Evolutionary conservation across 2,888 invertebrate species (phyloP).

Genomic region (Cosmia pyralina): DNA sequence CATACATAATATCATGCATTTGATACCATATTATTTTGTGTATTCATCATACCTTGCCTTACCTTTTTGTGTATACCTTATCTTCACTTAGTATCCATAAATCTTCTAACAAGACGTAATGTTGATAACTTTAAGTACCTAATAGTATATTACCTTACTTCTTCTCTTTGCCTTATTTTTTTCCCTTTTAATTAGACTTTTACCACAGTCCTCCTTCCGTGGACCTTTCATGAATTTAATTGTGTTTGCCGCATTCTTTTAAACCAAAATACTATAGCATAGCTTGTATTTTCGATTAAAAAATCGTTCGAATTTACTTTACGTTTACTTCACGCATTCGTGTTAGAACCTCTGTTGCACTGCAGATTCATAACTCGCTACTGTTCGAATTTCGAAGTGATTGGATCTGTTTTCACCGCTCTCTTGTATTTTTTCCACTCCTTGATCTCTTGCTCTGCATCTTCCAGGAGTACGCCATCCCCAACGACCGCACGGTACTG

Average conservation of each 20-base stretch:
- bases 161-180: too few relatives aligned
- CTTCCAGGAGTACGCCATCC: constrained; percentile 82
- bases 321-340: neutral
- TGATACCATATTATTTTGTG: neutral
- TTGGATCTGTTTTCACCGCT: neutral
- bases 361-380: neutral
- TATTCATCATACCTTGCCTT: too few relatives aligned
- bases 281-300: neutral
- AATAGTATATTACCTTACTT: neutral
- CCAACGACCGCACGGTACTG: constrained; percentile 76
- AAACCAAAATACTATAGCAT: neutral
- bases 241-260: neutral
- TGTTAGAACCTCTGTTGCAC: neutral
- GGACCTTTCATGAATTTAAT: neutral
- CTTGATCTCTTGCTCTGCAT: neutral
- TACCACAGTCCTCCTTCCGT: neutral
- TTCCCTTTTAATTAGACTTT: neutral
- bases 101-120: neutral
- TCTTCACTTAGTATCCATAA: neutral
- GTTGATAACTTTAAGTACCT: too few relatives aligned
- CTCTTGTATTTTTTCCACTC: neutral
- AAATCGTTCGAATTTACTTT: neutral
- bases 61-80: too few relatives aligned
- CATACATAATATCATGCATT: neutral
- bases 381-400: neutral